phyloP scores from a whole-genome alignment of 2,888 invertebrate genomes.

The Hartigia nigra region DNA sequence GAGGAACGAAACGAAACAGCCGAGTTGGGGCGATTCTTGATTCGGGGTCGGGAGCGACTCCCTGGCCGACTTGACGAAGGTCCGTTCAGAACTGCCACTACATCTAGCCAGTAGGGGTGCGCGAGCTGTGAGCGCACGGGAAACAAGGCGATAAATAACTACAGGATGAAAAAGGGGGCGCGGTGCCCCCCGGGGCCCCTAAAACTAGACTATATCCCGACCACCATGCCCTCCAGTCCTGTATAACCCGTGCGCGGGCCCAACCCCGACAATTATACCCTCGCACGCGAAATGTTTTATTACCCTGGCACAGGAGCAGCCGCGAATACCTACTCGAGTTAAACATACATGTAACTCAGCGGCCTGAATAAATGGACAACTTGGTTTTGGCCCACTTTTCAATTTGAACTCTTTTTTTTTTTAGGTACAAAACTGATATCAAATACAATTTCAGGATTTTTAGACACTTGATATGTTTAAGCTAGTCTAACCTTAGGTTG shows the following conservation, averaged over 20 bases:
- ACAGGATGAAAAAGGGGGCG: slow-evolving; percentile 63
- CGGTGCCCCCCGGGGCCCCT: slow-evolving; percentile 62
- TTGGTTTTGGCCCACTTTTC: slow-evolving; percentile 24
- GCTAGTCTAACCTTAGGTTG: background rate
- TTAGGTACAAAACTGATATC: background rate
- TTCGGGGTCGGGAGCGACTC: slow-evolving; percentile 31
- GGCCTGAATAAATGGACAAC: slow-evolving; percentile 1
- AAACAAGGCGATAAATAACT: slow-evolving; percentile 61
- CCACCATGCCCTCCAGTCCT: slow-evolving; percentile 31
- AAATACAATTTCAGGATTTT: background rate
- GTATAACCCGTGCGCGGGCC: slow-evolving; percentile 44
- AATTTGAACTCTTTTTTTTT: background rate
- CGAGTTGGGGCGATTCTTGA: slow-evolving; percentile 43
- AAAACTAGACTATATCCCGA: slow-evolving; percentile 58
- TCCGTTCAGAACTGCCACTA: slow-evolving; percentile 38
- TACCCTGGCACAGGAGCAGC: slow-evolving; percentile 40
- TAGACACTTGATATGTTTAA: background rate
- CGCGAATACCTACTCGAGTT: slow-evolving; percentile 2
- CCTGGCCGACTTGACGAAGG: slow-evolving; percentile 52
- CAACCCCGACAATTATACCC: slow-evolving; percentile 63
- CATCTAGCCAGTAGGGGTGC: slow-evolving; percentile 18
- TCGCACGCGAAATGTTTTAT: slow-evolving; percentile 64
- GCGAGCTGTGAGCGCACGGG: slow-evolving; percentile 24
- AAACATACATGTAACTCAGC: slow-evolving; percentile 1
- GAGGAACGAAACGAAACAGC: slow-evolving; percentile 22